Evolutionary conservation across 2,888 invertebrate species (phyloP), one percentile per base, ranked within the genome.

Genomic region (Ephialtes manifestator): DNA sequence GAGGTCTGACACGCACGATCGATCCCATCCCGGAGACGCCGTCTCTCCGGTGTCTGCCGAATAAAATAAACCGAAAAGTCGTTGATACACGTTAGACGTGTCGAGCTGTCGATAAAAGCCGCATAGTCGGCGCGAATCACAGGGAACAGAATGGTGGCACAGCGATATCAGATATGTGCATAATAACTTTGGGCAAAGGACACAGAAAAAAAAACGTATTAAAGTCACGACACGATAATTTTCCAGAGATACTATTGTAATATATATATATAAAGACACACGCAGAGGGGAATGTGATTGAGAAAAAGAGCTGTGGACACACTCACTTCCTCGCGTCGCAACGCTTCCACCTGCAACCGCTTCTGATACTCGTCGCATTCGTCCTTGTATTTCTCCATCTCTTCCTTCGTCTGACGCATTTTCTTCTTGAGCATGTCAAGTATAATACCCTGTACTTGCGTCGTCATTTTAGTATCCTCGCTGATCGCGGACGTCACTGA

Each of bases 351-450:
- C 96, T 98, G 98, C 94, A 98, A 96, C 95, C 98, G 97, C 96
- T 98, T 97, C 95, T 98, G 98, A 95, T 97, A 98, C 95, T 98
- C 98, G 95, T 99, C 99, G 95, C 98, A 98, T 95, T 98, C 98
- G 95, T 99, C 99, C 96, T 98, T 99, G 95, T 98, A 98, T 95
- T 98, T 97, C 95, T 99, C 99, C 97, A 99, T 98, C 96, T 99
- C 99, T 95, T 99, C 99, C 95, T 99, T 99, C 92, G 99, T 98
- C 95, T 98, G 98, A 92, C 98, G 97, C 99, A 99, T 99, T 97
- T 99, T 99, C 96, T 99, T 99, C 96, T 99, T 99, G 94, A 99
- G 96, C 94, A 99, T 98, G 95, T 99, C 99, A 95, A 99, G 96
- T 92, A 99, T 97, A 93, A 98, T 97, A 94, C 98, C 98, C 96